These are phyloP conservation scores for Stomatorhinus ivindoensis DNA, from an alignment of 2,113 vertebrate species.

Conservation along the genomic window DNA sequence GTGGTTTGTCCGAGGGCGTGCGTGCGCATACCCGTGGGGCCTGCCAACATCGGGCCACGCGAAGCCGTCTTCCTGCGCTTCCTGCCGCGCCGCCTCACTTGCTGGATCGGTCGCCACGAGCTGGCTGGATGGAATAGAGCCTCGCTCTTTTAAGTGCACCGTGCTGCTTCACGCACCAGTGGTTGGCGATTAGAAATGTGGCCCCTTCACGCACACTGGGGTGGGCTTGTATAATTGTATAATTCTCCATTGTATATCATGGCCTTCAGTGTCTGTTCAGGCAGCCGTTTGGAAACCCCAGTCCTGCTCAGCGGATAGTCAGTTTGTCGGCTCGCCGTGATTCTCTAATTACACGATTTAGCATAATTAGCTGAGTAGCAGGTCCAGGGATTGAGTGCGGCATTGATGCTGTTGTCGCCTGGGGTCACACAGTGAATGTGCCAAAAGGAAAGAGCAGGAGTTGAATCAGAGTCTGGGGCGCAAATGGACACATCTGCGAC, in stretches of 20 bases:
- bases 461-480: constrained; percentile 19
- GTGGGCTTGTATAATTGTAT: background rate
- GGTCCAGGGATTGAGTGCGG: background rate
- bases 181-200: background rate
- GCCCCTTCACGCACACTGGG: background rate
- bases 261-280: background rate
- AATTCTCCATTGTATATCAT: background rate
- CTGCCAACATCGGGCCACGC: constrained; percentile 18
- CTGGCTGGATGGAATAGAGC: background rate
- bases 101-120: constrained; percentile 19
- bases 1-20: constrained; percentile 38
- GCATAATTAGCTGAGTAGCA: background rate
- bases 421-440: background rate
- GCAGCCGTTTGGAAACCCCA: background rate
- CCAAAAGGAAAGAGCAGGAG: background rate
- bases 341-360: background rate
- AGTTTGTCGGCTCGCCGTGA: background rate
- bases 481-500: constrained; percentile 21
- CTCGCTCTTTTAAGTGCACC: background rate
- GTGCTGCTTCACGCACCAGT: background rate
- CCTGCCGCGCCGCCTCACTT: background rate
- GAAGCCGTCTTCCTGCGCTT: constrained; percentile 16
- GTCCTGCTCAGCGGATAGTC: background rate
- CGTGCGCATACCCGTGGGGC: constrained; percentile 24
- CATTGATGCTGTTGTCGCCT: background rate